Evolutionary conservation across 1,140 invertebrate genomes (phyloP).

Genomic region (Solenopsis fugax): DNA sequence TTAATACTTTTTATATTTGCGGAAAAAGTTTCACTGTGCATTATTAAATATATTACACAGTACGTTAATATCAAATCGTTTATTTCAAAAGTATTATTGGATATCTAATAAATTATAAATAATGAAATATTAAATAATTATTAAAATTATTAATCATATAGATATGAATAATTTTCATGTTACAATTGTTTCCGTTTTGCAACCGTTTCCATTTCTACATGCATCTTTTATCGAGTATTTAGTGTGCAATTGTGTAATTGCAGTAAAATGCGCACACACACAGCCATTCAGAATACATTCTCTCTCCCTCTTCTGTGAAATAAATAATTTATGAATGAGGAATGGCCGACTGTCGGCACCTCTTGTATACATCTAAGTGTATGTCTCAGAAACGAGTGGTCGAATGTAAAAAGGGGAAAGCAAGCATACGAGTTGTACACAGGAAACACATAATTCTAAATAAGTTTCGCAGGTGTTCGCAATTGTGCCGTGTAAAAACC

Average conservation of each 20-base stretch:
- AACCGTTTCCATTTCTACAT: background rate
- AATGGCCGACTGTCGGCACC: slow-evolving; percentile 70
- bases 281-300: slow-evolving; percentile 17
- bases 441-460: slow-evolving; percentile 70
- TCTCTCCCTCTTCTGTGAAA: slow-evolving; percentile 48
- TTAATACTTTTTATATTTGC: background rate
- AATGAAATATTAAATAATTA: slow-evolving; percentile 48
- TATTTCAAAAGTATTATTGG: slow-evolving; percentile 10
- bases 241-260: slow-evolving; percentile 48
- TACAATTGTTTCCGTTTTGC: background rate
- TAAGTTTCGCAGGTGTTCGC: slow-evolving; percentile 68
- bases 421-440: slow-evolving; percentile 42
- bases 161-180: slow-evolving; percentile 19
- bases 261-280: background rate
- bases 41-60: background rate
- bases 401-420: slow-evolving; percentile 55
- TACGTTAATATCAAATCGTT: background rate
- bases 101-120: background rate
- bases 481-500: slow-evolving; percentile 60
- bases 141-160: slow-evolving; percentile 10
- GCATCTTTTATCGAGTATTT: slow-evolving; percentile 38
- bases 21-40: background rate
- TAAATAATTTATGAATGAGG: slow-evolving; percentile 79
- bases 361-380: slow-evolving; percentile 18
- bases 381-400: slow-evolving; percentile 49